Evolutionary conservation across 2,113 vertebrate genomes (phyloP).

Genomic region (Dipodomys stephensi): DNA sequence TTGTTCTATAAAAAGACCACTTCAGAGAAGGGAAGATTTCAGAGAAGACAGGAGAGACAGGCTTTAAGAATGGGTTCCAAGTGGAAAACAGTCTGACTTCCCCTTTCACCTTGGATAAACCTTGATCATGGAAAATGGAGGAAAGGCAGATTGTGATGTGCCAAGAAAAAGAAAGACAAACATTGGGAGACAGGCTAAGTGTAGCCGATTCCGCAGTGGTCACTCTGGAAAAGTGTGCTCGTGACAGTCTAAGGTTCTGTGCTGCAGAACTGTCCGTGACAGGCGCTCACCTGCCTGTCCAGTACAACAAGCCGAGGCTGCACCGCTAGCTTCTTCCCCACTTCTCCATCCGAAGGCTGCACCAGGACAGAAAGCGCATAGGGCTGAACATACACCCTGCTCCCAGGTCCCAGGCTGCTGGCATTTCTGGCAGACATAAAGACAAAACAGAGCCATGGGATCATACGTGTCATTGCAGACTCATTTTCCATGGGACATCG

Average conservation of each 20-base stretch:
- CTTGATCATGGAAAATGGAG: not conserved
- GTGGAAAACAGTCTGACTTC: not conserved
- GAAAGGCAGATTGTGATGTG: not conserved
- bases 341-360: slow-evolving; percentile 86
- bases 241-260: not conserved
- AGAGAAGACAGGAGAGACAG: not conserved
- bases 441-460: not conserved
- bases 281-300: slow-evolving; percentile 83
- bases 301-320: slow-evolving; percentile 86
- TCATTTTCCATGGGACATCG: not conserved
- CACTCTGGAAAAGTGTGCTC: not conserved
- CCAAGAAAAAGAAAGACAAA: not conserved
- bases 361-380: slow-evolving; percentile 81
- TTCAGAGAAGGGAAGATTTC: not conserved
- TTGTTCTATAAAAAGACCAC: not conserved
- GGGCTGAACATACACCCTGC: slow-evolving; percentile 80
- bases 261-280: not conserved
- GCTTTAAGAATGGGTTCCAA: not conserved
- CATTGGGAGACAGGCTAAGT: not conserved
- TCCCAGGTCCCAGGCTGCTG: slow-evolving; percentile 73
- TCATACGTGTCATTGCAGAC: not conserved
- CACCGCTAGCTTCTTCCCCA: slow-evolving; percentile 80
- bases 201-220: not conserved
- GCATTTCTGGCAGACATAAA: slow-evolving; percentile 78
- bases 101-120: slow-evolving; percentile 10